Conservation (phyloP, 2,797 vertebrate species). For the Hydrocynus forskahlii region DNA sequence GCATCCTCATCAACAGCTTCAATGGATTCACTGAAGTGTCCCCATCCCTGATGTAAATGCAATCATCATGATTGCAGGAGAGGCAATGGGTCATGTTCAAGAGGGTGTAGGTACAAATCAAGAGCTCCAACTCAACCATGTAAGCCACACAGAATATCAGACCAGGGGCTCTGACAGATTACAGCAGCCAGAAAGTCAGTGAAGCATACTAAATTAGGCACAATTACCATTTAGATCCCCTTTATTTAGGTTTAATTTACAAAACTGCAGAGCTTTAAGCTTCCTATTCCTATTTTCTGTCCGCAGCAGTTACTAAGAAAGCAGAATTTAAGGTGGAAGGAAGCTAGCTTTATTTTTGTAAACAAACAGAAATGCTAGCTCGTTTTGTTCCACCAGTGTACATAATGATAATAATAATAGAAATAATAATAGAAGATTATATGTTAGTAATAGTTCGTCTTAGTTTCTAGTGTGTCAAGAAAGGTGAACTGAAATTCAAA, state of each 20-base stretch:
- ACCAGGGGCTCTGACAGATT: not conserved
- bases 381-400: too few species aligned
- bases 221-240: too few species aligned
- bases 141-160: too few species aligned
- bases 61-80: constrained; percentile 1
- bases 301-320: not conserved
- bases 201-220: not conserved
- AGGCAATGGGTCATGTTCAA: not conserved
- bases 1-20: too few species aligned
- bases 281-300: not conserved
- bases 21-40: not conserved
- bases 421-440: too few species aligned
- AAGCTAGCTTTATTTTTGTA: not conserved
- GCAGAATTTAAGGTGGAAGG: not conserved
- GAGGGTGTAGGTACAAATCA: not conserved
- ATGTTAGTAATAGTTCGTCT: not conserved
- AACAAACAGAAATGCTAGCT: not conserved
- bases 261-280: too few species aligned
- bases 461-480: not conserved
- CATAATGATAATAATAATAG: too few species aligned
- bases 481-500: not conserved
- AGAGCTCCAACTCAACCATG: too few species aligned
- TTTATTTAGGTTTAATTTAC: too few species aligned
- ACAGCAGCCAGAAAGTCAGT: not conserved
- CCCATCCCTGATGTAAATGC: constrained; percentile 14